Percentiles rank a stretch among this genome's conserved stretches.
Evolutionary conservation across 1,140 invertebrate genomes (phyloP).

Genomic region (Drosophila cardini): DNA sequence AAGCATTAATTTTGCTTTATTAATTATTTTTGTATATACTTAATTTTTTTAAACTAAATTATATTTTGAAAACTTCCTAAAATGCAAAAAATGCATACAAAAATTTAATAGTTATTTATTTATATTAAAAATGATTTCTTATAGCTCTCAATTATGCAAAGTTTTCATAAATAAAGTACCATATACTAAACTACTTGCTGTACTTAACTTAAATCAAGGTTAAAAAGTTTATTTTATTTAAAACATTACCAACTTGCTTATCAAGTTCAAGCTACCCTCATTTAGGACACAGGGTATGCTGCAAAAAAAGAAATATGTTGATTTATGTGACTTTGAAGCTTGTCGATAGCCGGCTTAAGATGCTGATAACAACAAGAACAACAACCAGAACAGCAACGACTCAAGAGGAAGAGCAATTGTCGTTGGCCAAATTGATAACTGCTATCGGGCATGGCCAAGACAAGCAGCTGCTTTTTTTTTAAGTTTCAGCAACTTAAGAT

Average conservation of each 20-base stretch:
- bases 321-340: conserved; percentile 69
- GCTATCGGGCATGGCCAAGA: conserved; percentile 15
- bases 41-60: too few species aligned
- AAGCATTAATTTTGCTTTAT: too few species aligned
- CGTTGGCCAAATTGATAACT: conserved; percentile 38
- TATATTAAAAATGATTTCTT: too few species aligned
- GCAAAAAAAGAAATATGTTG: conserved; percentile 44
- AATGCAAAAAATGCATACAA: too few species aligned
- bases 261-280: neutral
- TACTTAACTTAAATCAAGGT: neutral
- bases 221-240: neutral
- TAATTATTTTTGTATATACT: too few species aligned
- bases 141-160: too few species aligned
- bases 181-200: too few species aligned
- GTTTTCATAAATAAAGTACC: too few species aligned
- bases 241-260: neutral
- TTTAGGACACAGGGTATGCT: conserved; percentile 16
- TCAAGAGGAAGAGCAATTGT: conserved; percentile 30
- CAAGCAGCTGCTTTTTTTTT: conserved; percentile 49
- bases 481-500: conserved; percentile 11
- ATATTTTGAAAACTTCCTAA: too few species aligned
- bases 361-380: conserved; percentile 18
- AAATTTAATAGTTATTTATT: too few species aligned
- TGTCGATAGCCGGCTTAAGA: conserved; percentile 73
- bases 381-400: conserved; percentile 9